Conservation (phyloP, 2,797 vertebrate genomes). For the Ctenochaetus hawaiiensis region DNA sequence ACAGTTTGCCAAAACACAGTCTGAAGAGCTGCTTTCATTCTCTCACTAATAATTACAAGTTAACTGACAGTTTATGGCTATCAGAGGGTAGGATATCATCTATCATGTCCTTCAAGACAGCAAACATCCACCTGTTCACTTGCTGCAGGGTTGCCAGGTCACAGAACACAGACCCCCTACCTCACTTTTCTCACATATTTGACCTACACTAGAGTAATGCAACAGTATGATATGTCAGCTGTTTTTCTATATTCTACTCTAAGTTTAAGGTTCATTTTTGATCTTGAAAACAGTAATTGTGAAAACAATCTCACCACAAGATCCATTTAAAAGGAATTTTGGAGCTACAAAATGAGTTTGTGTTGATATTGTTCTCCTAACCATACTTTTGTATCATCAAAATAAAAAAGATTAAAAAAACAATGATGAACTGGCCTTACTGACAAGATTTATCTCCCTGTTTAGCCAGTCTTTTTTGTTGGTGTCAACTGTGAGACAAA, state of each 20-base stretch:
- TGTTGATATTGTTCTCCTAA: too few species aligned
- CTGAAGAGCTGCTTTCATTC: conserved; percentile 5
- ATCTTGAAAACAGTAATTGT: too few species aligned
- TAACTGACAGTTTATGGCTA: conserved; percentile 13
- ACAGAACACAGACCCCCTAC: not conserved
- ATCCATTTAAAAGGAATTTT: too few species aligned
- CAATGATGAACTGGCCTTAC: too few species aligned
- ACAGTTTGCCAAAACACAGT: conserved; percentile 20
- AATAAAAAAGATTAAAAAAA: too few species aligned
- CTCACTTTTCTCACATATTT: not conserved
- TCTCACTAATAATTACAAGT: conserved; percentile 37
- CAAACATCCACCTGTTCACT: not conserved
- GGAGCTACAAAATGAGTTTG: too few species aligned
- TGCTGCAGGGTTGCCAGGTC: too few species aligned
- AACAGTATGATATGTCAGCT: not conserved
- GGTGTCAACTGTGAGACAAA: too few species aligned
- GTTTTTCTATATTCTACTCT: not conserved
- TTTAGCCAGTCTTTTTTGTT: too few species aligned
- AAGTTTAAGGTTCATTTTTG: not conserved
- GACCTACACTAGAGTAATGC: too few species aligned
- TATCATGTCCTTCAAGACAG: not conserved
- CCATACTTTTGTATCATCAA: too few species aligned
- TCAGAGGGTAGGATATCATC: conserved; percentile 12
- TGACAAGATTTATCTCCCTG: too few species aligned
- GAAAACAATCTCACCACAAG: not conserved